Conservation (phyloP, 2,113 vertebrate species). For the Monopterus albus region DNA sequence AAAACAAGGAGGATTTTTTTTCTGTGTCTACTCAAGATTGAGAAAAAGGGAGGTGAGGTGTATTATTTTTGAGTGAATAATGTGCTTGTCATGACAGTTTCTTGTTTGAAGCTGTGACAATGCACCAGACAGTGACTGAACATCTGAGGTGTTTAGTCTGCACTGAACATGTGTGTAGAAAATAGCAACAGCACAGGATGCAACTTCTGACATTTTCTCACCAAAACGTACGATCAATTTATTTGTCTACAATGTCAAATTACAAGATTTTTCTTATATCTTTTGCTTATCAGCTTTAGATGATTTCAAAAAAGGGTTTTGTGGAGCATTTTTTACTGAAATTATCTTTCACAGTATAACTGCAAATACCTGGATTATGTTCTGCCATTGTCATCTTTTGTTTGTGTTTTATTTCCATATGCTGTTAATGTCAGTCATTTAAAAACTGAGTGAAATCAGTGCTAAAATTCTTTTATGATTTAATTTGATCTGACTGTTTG, state of each 20-base stretch:
- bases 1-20: conserved; percentile 79
- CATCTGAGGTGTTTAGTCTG: conserved; percentile 28
- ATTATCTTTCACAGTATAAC: too few species aligned
- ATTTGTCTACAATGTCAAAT: conserved; percentile 12
- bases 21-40: conserved; percentile 57
- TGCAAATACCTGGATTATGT: too few species aligned
- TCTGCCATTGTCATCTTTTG: too few species aligned
- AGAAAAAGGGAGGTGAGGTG: conserved; percentile 79
- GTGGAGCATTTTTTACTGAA: neutral
- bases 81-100: conserved; percentile 86
- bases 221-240: neutral
- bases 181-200: conserved; percentile 7
- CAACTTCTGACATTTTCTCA: conserved; percentile 4
- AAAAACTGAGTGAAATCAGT: too few species aligned
- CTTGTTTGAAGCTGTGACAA: conserved; percentile 66
- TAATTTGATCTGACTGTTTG: too few species aligned
- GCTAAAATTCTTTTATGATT: too few species aligned
- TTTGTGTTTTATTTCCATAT: too few species aligned
- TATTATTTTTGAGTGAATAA: conserved; percentile 93
- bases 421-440: too few species aligned
- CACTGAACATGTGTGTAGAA: conserved; percentile 11
- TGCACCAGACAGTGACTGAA: conserved; percentile 55
- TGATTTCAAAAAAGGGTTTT: too few species aligned
- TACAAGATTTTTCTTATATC: neutral
- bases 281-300: neutral